Conservation (phyloP, 2,113 vertebrate species). For the Chamaea fasciata region DNA sequence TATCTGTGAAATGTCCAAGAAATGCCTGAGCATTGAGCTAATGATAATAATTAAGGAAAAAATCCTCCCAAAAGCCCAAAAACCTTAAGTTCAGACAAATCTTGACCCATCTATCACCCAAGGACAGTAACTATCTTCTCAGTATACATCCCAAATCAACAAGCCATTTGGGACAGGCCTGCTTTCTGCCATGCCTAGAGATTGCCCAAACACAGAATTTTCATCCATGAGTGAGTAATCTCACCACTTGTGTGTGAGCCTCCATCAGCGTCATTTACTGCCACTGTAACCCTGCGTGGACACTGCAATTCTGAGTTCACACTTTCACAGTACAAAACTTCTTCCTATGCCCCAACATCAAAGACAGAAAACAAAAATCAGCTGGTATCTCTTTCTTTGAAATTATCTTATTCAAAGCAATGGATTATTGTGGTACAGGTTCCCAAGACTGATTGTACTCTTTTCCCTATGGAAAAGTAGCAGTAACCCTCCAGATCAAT, state of each 20-base stretch:
- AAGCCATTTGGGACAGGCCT: not conserved
- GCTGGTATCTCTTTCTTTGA: not conserved
- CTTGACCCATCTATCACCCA: not conserved
- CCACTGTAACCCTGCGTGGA: rapidly evolving
- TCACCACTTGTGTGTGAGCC: not conserved
- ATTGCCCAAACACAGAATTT: not conserved
- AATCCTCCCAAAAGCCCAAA: not conserved
- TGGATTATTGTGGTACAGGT: not conserved
- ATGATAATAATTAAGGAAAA: not conserved
- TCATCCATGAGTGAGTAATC: not conserved
- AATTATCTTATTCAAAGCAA: not conserved
- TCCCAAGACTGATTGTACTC: not conserved
- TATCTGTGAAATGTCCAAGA: not conserved
- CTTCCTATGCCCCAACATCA: not conserved
- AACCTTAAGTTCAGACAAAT: not conserved
- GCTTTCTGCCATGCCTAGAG: not conserved
- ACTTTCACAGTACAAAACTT: not conserved
- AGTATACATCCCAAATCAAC: not conserved
- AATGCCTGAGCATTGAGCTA: not conserved
- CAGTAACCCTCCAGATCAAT: not conserved
- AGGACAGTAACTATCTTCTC: not conserved
- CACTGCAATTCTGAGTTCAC: not conserved
- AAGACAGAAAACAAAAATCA: not conserved
- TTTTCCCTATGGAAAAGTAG: not conserved
- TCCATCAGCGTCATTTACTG: not conserved